Evolutionary conservation across 2,888 invertebrate species (phyloP).

Genomic region (Synanthedon vespiformis): DNA sequence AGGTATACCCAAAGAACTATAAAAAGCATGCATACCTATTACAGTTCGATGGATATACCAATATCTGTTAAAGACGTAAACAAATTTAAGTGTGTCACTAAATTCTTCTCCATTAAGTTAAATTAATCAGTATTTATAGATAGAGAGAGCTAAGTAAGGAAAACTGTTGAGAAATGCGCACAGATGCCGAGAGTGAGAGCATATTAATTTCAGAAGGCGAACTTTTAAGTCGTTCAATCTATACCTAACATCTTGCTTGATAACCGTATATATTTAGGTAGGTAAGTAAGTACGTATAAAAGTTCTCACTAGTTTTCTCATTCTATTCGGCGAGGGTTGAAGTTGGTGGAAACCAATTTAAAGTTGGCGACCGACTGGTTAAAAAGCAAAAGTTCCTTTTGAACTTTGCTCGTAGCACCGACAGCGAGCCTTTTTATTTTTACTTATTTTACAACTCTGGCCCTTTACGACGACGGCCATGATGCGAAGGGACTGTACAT

Average conservation of each 20-base stretch:
- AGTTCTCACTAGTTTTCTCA: slow-evolving; percentile 42
- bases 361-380: slow-evolving; percentile 59
- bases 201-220: no score
- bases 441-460: slow-evolving; percentile 48
- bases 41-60: no score
- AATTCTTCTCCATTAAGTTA: no score
- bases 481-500: slow-evolving; percentile 28
- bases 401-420: slow-evolving; percentile 42
- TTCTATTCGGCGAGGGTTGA: slow-evolving; percentile 27
- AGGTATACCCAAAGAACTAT: no score
- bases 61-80: no score
- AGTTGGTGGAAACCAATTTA: slow-evolving; percentile 58
- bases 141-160: no score
- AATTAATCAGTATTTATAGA: slow-evolving; percentile 1
- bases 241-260: not conserved
- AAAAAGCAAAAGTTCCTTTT: slow-evolving; percentile 60
- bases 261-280: not conserved
- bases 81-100: no score
- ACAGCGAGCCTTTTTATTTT: slow-evolving; percentile 41
- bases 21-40: no score
- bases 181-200: no score
- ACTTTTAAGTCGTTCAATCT: no score
- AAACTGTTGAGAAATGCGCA: no score
- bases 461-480: slow-evolving; percentile 46
- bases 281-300: not conserved